Percentiles rank a stretch among this genome's conserved stretches.
phyloP scores from a whole-genome alignment of 2,113 vertebrate species.

The Struthidea cinerea region DNA sequence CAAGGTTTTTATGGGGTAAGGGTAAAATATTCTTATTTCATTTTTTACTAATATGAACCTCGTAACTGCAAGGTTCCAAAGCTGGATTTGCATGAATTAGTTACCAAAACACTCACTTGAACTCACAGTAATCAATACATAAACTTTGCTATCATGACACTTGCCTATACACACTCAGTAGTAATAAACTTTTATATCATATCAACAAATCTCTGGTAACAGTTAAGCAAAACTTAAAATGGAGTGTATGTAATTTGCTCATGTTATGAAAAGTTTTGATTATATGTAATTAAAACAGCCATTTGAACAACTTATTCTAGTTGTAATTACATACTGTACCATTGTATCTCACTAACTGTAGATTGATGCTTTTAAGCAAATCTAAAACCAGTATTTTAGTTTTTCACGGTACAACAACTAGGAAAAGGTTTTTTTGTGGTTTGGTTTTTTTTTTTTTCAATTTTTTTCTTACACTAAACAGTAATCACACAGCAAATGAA shows the following conservation, averaged over 20 bases:
- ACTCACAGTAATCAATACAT: slow-evolving; percentile 60
- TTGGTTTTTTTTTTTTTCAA: background rate
- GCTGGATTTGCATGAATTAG: slow-evolving; percentile 48
- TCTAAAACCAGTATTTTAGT: slow-evolving; percentile 68
- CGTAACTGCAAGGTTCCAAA: slow-evolving; percentile 51
- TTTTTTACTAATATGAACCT: slow-evolving; percentile 41
- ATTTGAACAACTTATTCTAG: slow-evolving; percentile 76
- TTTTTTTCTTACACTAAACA: slow-evolving; percentile 69
- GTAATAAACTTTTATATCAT: slow-evolving; percentile 63
- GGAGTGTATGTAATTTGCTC: slow-evolving; percentile 63
- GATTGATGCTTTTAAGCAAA: slow-evolving; percentile 62
- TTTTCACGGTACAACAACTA: slow-evolving; percentile 75
- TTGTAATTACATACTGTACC: slow-evolving; percentile 78
- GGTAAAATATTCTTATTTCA: slow-evolving; percentile 44
- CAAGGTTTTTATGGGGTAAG: background rate
- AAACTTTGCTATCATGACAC: slow-evolving; percentile 65
- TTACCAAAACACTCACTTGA: slow-evolving; percentile 65
- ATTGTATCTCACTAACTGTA: slow-evolving; percentile 74
- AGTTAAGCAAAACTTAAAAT: slow-evolving; percentile 65
- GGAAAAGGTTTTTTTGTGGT: slow-evolving; percentile 54
- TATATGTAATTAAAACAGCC: slow-evolving; percentile 73
- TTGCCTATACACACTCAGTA: slow-evolving; percentile 71
- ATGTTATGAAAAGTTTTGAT: slow-evolving; percentile 66
- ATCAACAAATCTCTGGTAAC: slow-evolving; percentile 67
- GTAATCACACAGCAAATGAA: slow-evolving; percentile 74